Conservation (phyloP, 2,888 invertebrate species). For the Blomia tropicalis region DNA sequence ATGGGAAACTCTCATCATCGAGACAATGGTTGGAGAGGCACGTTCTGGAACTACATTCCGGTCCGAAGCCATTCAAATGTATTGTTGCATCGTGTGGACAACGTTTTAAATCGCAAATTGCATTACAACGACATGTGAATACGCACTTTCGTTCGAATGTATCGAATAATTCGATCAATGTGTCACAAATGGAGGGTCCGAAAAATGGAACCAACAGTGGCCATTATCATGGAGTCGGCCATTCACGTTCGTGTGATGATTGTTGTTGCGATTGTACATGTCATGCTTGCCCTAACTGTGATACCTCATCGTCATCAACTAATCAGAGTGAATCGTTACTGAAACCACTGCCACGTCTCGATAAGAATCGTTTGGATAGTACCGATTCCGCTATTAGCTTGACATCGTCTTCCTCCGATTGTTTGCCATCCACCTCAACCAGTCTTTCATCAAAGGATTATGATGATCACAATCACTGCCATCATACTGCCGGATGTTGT, state of each 20-base stretch:
- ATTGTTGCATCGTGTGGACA: constrained; percentile 79
- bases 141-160: constrained; percentile 10
- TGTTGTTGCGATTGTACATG: neutral
- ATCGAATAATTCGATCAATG: neutral
- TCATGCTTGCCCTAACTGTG: neutral
- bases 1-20: constrained; percentile 75
- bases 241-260: neutral
- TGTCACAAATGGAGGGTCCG: neutral
- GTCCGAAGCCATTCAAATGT: constrained; percentile 58
- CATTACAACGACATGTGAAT: constrained; percentile 58
- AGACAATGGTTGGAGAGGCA: constrained; percentile 71
- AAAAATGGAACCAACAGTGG: neutral
- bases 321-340: neutral
- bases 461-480: no score
- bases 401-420: neutral
- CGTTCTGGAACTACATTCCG: constrained; percentile 22
- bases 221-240: no score
- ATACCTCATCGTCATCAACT: neutral
- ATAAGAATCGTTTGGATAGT: neutral
- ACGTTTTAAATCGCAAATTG: constrained; percentile 42
- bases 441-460: neutral
- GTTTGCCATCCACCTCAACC: constrained; percentile 2
- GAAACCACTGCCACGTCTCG: neutral
- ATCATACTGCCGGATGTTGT: no score
- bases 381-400: neutral